Conservation (phyloP, 1,140 invertebrate genomes). For the Lepidurus apus region DNA sequence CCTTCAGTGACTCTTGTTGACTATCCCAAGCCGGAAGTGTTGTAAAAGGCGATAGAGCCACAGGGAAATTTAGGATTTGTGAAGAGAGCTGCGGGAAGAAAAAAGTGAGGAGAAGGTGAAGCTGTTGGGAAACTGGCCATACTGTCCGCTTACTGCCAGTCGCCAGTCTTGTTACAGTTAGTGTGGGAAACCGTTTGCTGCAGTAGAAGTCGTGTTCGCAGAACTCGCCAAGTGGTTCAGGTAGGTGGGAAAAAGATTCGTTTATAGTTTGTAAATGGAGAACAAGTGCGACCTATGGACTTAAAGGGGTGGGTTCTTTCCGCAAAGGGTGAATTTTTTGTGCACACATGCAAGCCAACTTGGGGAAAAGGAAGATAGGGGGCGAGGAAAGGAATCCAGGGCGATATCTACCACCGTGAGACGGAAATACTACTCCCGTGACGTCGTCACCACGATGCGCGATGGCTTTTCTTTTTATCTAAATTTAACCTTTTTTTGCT, state of each 20-base stretch:
- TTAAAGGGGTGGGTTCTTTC: not conserved
- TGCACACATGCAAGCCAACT: not conserved
- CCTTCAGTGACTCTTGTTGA: conserved; percentile 21
- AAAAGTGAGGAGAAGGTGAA: conserved; percentile 1
- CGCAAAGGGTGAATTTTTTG: not conserved
- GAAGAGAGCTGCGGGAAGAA: not conserved
- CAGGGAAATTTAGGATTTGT: not conserved
- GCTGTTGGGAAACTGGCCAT: conserved; percentile 7
- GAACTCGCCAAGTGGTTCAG: not conserved
- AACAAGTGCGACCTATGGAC: not conserved
- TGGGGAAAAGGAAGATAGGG: not conserved
- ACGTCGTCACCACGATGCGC: not conserved
- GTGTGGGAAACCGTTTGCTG: not conserved
- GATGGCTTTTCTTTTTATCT: conserved; percentile 3
- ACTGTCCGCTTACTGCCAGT: not conserved
- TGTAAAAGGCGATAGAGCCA: conserved; percentile 17
- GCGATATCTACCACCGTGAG: conserved; percentile 5
- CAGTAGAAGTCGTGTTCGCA: not conserved
- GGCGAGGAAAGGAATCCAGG: not conserved
- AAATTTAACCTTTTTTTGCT: not conserved
- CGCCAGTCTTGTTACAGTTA: not conserved
- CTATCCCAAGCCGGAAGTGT: conserved; percentile 14
- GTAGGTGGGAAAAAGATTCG: not conserved
- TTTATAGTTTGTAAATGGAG: not conserved
- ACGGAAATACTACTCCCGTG: conserved; percentile 12